phyloP scores from a whole-genome alignment of 1,140 invertebrate genomes.

The Trinorchestia longiramus region DNA sequence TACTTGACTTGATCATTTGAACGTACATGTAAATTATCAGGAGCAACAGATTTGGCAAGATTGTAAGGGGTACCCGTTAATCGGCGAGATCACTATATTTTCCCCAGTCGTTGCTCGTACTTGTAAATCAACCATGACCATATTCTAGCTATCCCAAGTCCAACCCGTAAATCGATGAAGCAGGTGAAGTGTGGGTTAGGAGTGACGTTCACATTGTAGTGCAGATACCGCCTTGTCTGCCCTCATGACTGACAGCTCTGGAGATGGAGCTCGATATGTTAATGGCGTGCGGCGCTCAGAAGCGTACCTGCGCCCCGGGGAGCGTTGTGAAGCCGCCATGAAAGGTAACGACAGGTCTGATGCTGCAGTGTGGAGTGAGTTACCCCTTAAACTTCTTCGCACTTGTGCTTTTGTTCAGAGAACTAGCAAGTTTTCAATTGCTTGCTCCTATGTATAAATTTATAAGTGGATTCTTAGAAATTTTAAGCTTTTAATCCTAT shows the following conservation, averaged over 20 bases:
- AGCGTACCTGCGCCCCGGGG: not conserved
- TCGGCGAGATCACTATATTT: not conserved
- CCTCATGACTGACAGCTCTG: conserved; percentile 17
- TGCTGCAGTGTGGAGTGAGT: not conserved
- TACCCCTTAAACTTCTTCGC: not conserved
- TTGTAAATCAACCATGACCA: not conserved
- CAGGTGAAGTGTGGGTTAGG: not conserved
- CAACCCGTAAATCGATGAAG: not conserved
- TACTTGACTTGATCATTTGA: not conserved
- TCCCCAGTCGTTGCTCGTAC: not conserved
- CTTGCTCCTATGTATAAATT: not conserved
- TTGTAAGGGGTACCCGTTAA: not conserved
- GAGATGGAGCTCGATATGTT: conserved; percentile 50
- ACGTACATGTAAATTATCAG: not conserved
- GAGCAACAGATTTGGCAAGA: not conserved
- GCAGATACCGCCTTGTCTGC: not conserved
- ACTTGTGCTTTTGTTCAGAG: not conserved
- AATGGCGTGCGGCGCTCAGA: conserved; percentile 4
- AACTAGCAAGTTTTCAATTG: not conserved
- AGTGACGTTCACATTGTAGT: not conserved
- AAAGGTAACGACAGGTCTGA: not conserved
- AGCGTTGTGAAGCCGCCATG: not conserved
- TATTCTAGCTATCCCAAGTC: not conserved
- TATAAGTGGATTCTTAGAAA: not conserved
- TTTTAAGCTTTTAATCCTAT: not conserved